Evolutionary conservation across 2,888 invertebrate genomes (phyloP), one percentile per base, ranked within the genome.

Genomic region (Calephelis perditalis): DNA sequence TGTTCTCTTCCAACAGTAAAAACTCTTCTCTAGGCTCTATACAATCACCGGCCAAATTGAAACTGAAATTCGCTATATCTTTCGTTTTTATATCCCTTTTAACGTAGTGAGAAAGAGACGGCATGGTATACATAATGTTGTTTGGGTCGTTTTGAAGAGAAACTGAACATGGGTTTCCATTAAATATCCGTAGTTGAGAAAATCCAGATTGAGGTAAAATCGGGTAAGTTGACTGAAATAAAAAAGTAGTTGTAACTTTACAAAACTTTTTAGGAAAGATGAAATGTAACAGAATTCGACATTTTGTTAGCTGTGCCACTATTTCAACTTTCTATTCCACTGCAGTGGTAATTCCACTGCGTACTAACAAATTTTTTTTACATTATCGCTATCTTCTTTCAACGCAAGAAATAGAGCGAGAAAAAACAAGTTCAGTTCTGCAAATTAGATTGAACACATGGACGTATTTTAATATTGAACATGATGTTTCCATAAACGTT

Each of bases 101-200:
- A 0, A 71, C 71, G 65, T 75, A 81, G 58, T 73, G 67, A 1
- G 80, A 77, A 2, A 81, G 72, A 40, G 81, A 67, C 0, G 79
- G 77, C n/a, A 87, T 78, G 0, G 75, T 78, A 60, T 78, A 77
- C 0, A 76, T 73, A 2, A 81, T 74, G 62, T 80, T 81, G 35
- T 75, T 67, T 80, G 63, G 82, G 61, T 92, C 91, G 49, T 82
- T 82, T 35, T 92, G 84, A 58, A 94, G 84, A 3, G 78, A 73
- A 7, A 87, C 63, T 3, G 83, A 75, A 63, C 92, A 92, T 9
- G 81, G 77, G 58, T 91, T 80, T 2, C 91, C 91, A 70, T 94
- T 94, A 73, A 92, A 94, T 59, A 94, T 79, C 57, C 94, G 83
- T 5, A 94, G 66, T 78, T 94, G 94, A 0, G 91, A 91, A 15